Evolutionary conservation across 2,113 vertebrate species (phyloP).

Genomic region (Phalacrocorax brasilianus): DNA sequence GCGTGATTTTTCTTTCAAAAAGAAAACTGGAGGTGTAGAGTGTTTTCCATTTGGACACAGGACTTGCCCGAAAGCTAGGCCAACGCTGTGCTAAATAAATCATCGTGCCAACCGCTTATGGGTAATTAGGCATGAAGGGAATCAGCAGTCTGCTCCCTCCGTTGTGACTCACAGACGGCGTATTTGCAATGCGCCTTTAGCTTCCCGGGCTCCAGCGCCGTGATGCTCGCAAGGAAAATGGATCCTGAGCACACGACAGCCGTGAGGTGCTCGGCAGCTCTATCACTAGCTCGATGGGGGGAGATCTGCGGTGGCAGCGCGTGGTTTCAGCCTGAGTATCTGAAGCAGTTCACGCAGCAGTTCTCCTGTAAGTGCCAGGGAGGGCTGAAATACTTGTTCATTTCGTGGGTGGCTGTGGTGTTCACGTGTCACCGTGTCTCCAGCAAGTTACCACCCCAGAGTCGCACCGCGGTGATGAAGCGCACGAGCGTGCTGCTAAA

Average conservation of each 20-base stretch:
- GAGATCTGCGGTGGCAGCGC: background rate
- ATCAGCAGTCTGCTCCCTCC: slow-evolving; percentile 51
- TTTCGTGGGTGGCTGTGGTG: background rate
- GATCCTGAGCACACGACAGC: slow-evolving; percentile 16
- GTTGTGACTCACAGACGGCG: slow-evolving; percentile 30
- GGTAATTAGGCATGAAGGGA: slow-evolving; percentile 75
- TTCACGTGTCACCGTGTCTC: fast-evolving
- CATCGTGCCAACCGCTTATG: slow-evolving; percentile 65
- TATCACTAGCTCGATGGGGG: background rate
- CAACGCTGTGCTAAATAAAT: slow-evolving; percentile 66
- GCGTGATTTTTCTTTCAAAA: background rate
- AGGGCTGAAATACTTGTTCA: background rate
- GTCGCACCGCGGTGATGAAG: fast-evolving
- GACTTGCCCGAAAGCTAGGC: slow-evolving; percentile 54
- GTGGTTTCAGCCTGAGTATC: background rate
- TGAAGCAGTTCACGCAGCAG: background rate
- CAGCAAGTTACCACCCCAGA: background rate
- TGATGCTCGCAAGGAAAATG: background rate
- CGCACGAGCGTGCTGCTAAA: background rate
- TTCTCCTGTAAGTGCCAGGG: background rate
- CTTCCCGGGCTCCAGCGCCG: slow-evolving; percentile 11
- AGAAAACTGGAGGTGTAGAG: slow-evolving; percentile 2
- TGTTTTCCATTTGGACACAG: slow-evolving; percentile 61
- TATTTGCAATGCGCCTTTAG: slow-evolving; percentile 44
- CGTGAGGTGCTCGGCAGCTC: background rate